Evolutionary conservation across 1,140 invertebrate genomes (phyloP), one percentile per base, ranked within the genome.

Genomic region (Tribolium madens): DNA sequence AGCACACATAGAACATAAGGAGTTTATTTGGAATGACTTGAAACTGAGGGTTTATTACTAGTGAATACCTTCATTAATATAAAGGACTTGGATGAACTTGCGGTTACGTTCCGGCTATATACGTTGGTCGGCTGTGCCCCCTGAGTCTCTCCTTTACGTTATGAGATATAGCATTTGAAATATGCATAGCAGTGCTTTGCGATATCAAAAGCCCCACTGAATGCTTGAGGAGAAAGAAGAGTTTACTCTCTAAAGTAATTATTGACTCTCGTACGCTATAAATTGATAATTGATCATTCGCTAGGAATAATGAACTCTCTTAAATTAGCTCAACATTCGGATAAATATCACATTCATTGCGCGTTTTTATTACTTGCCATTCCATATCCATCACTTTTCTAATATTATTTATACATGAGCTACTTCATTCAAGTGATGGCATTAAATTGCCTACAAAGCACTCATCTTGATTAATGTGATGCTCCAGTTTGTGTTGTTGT

Each of bases 361-460:
- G 12, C 10, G 9, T 33, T 64, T 64, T 64, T 64, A 33, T 33
- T 64, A 10, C 57, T n/a, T 12, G 50, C 50, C 50, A 21, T 72
- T 14, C 12, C 70, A 18, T 72, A 50, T 48, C 21, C 21, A 18
- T 72, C 46, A 72, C 70, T 52, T 72, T 72, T 64, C 57, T 64
- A 36, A 64, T 64, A 33, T 64, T 72, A 72, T 72, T 72, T 50
- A 72, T 72, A 50, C 70, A 72, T 52, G 46, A 72, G 50, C 70
- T 72, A 50, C 12, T 50, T 72, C 46, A 48, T 72, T 72, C 68
- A 71, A 48, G 47, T 50, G 68, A 71, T 64, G 57, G 57, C 36
- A 64, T 64, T 64, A 64, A 64, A 64, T 64, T 64, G 57, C 57
- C 57, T 64, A 64, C 57, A 64, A 64, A 64, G 57, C 57, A 64